Percentiles rank a stretch among this genome's conserved stretches.
Evolutionary conservation across 2,113 vertebrate genomes (phyloP).

Genomic region (Oryzias javanicus): DNA sequence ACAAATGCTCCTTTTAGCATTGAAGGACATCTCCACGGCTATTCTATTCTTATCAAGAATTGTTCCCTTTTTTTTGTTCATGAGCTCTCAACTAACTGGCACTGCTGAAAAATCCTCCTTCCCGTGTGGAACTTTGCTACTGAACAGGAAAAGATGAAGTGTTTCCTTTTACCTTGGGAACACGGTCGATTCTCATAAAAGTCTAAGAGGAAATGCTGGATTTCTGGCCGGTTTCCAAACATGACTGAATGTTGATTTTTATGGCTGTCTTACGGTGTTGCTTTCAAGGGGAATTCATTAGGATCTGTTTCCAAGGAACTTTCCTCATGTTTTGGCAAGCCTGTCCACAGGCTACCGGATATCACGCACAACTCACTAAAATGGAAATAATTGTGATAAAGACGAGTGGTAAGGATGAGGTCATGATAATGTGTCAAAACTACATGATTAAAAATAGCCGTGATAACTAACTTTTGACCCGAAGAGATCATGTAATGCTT

Average conservation of each 20-base stretch:
- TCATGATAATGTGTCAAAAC: slow-evolving; percentile 16
- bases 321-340: slow-evolving; percentile 22
- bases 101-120: slow-evolving; percentile 52
- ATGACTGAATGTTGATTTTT: slow-evolving; percentile 11
- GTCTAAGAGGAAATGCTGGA: slow-evolving; percentile 23
- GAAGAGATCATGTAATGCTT: neutral
- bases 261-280: slow-evolving; percentile 8
- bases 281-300: slow-evolving; percentile 1
- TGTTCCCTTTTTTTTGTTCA: slow-evolving; percentile 21
- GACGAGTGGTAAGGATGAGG: slow-evolving; percentile 1
- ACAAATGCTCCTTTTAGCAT: neutral
- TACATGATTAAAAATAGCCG: neutral
- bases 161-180: slow-evolving; percentile 56
- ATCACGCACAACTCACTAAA: slow-evolving; percentile 26
- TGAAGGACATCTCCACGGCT: neutral
- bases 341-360: slow-evolving; percentile 15
- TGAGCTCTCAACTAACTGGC: slow-evolving; percentile 9
- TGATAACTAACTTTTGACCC: slow-evolving; percentile 1
- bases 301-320: slow-evolving; percentile 25
- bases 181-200: slow-evolving; percentile 26
- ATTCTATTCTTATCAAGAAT: slow-evolving; percentile 9
- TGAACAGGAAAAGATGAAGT: slow-evolving; percentile 61
- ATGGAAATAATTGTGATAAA: slow-evolving; percentile 34
- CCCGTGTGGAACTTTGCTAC: slow-evolving; percentile 42
- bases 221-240: slow-evolving; percentile 23